phyloP scores from a whole-genome alignment of 2,113 vertebrate genomes.

The Otolemur garnettii region DNA sequence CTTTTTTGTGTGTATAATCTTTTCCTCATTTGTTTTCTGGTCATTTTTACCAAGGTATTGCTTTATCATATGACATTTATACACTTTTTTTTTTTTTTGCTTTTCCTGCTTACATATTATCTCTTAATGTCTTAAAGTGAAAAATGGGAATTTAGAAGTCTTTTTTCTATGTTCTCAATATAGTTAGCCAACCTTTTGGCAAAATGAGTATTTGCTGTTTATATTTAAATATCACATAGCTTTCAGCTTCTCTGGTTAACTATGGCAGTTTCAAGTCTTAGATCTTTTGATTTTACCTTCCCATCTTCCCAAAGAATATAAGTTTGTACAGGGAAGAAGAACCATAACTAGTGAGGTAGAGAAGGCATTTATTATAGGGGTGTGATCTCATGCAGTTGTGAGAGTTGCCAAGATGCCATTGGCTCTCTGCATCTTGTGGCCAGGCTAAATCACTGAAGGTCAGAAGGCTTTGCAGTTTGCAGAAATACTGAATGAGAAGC shows the following conservation, averaged over 20 bases:
- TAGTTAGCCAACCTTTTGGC: not conserved
- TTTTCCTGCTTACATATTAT: not conserved
- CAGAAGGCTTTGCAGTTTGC: not conserved
- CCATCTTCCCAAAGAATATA: not conserved
- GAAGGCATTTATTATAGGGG: not conserved
- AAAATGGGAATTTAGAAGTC: not conserved
- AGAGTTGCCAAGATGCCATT: not conserved
- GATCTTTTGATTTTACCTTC: not conserved
- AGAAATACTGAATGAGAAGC: not conserved
- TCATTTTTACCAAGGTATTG: not conserved
- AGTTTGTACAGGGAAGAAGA: not conserved
- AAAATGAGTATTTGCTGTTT: not conserved
- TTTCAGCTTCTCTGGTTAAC: not conserved
- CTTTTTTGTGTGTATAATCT: not conserved
- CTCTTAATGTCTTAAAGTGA: not conserved
- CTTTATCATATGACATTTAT: not conserved
- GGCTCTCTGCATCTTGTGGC: not conserved
- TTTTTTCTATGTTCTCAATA: not conserved
- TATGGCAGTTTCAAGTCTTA: not conserved
- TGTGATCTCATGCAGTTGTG: rapidly evolving
- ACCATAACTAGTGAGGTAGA: not conserved
- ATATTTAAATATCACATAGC: not conserved
- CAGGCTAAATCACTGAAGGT: not conserved
- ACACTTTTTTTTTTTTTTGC: not conserved
- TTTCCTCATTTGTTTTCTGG: not conserved